These are phyloP conservation scores for Alfaro cultratus DNA, from an alignment of 2,797 vertebrate species.

Conservation along the genomic window DNA sequence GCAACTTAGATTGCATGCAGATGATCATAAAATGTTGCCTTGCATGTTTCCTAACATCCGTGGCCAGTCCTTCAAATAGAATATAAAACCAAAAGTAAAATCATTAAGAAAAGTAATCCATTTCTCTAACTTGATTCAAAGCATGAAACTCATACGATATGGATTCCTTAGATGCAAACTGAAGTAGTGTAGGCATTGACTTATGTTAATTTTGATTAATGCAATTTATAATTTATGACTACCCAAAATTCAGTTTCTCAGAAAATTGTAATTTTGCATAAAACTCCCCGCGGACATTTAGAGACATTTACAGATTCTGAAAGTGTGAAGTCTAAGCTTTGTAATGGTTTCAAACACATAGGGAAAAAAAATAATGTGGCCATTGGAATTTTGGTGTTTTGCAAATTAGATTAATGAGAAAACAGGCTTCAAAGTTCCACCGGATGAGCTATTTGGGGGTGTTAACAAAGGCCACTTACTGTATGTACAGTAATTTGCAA, in stretches of 20 bases:
- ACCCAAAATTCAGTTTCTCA: neutral
- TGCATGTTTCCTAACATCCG: slow-evolving; percentile 17
- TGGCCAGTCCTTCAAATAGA: slow-evolving; percentile 18
- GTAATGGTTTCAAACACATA: too few species aligned
- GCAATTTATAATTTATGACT: neutral
- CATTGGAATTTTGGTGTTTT: too few species aligned
- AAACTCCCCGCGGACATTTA: neutral
- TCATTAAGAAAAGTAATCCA: neutral
- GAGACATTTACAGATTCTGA: too few species aligned
- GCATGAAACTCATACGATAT: neutral
- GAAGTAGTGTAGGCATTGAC: neutral
- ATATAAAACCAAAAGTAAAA: slow-evolving; percentile 19
- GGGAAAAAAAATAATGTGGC: too few species aligned
- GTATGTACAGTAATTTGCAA: too few species aligned
- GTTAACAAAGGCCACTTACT: too few species aligned
- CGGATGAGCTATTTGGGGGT: too few species aligned
- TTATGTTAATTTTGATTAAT: neutral
- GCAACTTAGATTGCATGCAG: slow-evolving; percentile 31
- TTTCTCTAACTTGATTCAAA: neutral
- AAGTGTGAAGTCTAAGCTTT: too few species aligned
- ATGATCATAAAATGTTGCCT: slow-evolving; percentile 30
- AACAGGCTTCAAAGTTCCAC: too few species aligned
- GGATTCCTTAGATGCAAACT: neutral
- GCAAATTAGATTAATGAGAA: too few species aligned
- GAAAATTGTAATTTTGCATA: neutral